Evolutionary conservation across 2,888 invertebrate species (phyloP), one percentile per base, ranked within the genome.

Genomic region (Spodoptera littoralis): DNA sequence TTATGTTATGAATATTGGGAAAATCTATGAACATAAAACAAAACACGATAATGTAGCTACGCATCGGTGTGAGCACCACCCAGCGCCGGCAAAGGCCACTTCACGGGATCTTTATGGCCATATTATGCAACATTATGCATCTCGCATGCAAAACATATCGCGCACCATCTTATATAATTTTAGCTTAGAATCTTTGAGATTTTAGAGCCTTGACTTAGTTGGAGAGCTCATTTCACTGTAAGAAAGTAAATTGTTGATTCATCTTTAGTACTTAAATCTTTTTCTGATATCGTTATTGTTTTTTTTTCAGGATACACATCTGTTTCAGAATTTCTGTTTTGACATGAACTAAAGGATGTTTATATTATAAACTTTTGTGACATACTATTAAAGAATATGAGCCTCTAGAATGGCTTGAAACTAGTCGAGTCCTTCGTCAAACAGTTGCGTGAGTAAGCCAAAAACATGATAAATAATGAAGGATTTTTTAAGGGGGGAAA

Each of bases 121-220:
- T 88, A 89, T 89, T 89, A 89, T 89, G 87, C 88, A 88, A 85
- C 86, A 84, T 88, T 86, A 88, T 89, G 88, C 89, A 88, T 84
- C 85, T 83, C 81, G 83, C 82, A 86, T 87, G 87, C 86, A 85
- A 87, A 89, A 84, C 84, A 81, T 85, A 87, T 84, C 77, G 84
- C 80, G 70, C 64, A 73, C 87, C 84, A 84, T 86, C 83, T 83
- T 77, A 76, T 78, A 78, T 79, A 77, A 79, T 78, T 79, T 78
- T 70, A 76, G 77, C 73, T 80, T 70, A 77, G 72, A 73, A 58
- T 71, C 70, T 69, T 72, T 52, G 67, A 73, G 73, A 71, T 74
- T 80, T 76, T 60, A 64, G 61, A 53, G 49, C 30, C 13, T 76
- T 46, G 36, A 50, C 36, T 36, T 36, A 0, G 27, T 27, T 42